A percentile compares a stretch with the other conserved stretches of the same genome.
phyloP scores from a whole-genome alignment of 1,140 invertebrate genomes.

The Drosophila kepulauana region DNA sequence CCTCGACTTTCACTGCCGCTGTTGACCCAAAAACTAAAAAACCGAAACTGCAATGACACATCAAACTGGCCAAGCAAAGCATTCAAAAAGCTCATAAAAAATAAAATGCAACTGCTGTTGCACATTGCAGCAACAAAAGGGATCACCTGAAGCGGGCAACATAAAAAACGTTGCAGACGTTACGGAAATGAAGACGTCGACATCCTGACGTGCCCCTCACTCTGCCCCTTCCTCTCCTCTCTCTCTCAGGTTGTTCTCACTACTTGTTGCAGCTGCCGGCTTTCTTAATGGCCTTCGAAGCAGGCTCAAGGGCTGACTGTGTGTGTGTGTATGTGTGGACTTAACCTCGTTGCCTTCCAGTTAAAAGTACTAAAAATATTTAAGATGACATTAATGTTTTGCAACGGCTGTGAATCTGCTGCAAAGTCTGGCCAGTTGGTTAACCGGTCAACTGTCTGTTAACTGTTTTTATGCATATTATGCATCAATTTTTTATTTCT shows the following conservation, averaged over 20 bases:
- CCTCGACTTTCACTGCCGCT: constrained; percentile 60
- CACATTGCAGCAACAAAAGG: neutral
- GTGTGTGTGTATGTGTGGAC: neutral
- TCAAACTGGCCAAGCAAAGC: constrained; percentile 27
- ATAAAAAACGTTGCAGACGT: constrained; percentile 58
- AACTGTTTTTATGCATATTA: constrained; percentile 33
- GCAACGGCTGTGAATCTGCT: neutral
- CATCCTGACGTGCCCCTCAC: constrained; percentile 54
- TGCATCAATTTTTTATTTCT: neutral
- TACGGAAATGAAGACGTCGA: constrained; percentile 75
- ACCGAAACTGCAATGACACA: constrained; percentile 42
- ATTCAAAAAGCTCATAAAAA: constrained; percentile 62
- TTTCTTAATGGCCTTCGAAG: constrained; percentile 61
- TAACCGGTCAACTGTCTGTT: constrained; percentile 31
- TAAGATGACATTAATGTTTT: constrained; percentile 59
- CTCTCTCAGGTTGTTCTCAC: neutral
- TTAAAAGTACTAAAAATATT: constrained; percentile 42
- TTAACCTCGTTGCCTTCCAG: constrained; percentile 32
- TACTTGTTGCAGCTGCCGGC: constrained; percentile 47
- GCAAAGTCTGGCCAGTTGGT: neutral
- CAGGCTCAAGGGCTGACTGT: neutral
- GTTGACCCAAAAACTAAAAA: constrained; percentile 56
- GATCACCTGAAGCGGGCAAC: constrained; percentile 18
- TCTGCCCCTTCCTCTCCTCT: neutral
- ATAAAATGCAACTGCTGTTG: constrained; percentile 60